These are phyloP conservation scores for Bubo bubo DNA, from an alignment of 2,113 vertebrate species.

Conservation along the genomic window DNA sequence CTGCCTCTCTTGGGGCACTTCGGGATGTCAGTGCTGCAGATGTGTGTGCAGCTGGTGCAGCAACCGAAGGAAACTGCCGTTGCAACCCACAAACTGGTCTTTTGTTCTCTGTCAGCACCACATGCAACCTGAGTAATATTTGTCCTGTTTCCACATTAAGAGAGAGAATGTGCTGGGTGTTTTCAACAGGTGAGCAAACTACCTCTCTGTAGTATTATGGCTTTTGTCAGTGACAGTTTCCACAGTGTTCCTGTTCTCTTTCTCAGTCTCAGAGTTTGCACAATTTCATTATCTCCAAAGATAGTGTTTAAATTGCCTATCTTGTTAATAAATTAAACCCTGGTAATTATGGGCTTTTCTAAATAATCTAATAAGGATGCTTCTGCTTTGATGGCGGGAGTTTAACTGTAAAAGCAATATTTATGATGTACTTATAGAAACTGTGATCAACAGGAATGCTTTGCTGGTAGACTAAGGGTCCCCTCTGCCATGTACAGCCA, in stretches of 20 bases:
- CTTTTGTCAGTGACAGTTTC: constrained; percentile 1
- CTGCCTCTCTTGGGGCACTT: background rate
- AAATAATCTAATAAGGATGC: background rate
- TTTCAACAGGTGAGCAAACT: background rate
- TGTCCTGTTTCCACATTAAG: background rate
- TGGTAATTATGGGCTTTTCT: constrained; percentile 3
- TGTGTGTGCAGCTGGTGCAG: background rate
- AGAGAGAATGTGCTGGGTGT: background rate
- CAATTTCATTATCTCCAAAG: background rate
- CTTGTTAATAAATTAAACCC: background rate
- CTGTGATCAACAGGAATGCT: background rate
- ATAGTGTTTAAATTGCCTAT: background rate
- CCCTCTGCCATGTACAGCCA: background rate
- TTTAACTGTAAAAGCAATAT: background rate
- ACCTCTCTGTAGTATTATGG: background rate
- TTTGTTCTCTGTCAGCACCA: background rate
- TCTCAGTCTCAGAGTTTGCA: background rate
- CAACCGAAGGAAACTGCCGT: background rate
- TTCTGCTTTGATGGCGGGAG: background rate
- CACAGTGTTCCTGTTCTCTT: background rate
- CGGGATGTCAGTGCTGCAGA: background rate
- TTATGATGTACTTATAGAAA: background rate
- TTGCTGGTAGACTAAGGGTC: background rate
- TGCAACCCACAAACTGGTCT: background rate
- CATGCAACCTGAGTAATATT: background rate